A percentile compares a stretch with the other conserved stretches of the same genome.
Evolutionary conservation across 2,797 vertebrate genomes (phyloP).

Genomic region (Esox lucius): DNA sequence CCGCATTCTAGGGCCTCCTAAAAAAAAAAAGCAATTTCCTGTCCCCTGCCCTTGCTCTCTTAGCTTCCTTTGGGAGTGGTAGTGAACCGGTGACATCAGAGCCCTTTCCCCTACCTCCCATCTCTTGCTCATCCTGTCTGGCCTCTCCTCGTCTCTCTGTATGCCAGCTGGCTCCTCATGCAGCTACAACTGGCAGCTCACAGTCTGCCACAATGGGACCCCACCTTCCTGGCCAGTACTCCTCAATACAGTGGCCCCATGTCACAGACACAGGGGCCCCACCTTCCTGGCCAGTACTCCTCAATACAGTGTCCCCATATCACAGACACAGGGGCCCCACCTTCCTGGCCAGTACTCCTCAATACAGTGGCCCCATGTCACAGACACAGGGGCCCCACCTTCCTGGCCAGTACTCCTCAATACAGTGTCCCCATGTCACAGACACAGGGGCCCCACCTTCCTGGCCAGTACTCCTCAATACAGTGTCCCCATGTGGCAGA

Average conservation of each 20-base stretch:
- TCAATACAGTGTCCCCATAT: background rate
- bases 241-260: background rate
- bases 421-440: background rate
- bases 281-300: background rate
- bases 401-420: background rate
- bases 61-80: conserved; percentile 44
- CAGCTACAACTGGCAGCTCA: background rate
- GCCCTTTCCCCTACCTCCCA: conserved; percentile 11
- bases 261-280: background rate
- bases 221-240: background rate
- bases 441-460: background rate
- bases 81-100: conserved; percentile 50
- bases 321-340: background rate
- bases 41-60: conserved; percentile 36
- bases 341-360: background rate
- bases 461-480: background rate
- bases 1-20: conserved; percentile 40
- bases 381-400: background rate
- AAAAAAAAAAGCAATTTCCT: conserved; percentile 60
- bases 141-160: background rate
- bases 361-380: background rate
- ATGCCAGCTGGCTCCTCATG: background rate
- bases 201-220: background rate
- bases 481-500: background rate
- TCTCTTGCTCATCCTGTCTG: conserved; percentile 1